phyloP scores from a whole-genome alignment of 2,888 invertebrate genomes.

The Orgyia antiqua region DNA sequence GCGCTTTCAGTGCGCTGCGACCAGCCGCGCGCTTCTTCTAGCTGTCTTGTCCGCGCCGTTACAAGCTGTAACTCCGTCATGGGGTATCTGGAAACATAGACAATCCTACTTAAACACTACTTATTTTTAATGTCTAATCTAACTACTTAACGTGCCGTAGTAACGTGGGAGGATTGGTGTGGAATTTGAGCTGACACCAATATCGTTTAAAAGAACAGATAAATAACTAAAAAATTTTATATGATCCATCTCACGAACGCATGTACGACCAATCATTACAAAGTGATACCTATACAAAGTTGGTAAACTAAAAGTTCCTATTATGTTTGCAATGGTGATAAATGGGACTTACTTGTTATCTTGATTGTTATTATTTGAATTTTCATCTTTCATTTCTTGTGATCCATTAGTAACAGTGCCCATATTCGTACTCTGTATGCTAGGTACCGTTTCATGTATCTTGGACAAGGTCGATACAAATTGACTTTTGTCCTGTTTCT shows the following conservation, averaged over 20 bases:
- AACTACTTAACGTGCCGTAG: too few relatives aligned
- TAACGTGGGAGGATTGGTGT: too few relatives aligned
- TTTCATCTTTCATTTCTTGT: slow-evolving; percentile 47
- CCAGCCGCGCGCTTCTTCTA: slow-evolving; percentile 81
- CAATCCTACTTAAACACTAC: neutral
- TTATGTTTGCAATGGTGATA: too few relatives aligned
- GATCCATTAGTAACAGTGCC: slow-evolving; percentile 68
- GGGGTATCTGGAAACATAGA: slow-evolving; percentile 50
- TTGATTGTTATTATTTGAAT: slow-evolving; percentile 53
- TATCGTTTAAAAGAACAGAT: too few relatives aligned
- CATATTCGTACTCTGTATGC: slow-evolving; percentile 51
- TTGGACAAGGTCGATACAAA: slow-evolving; percentile 80
- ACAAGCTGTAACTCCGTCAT: slow-evolving; percentile 81
- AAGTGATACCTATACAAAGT: too few relatives aligned
- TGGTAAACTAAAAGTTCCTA: too few relatives aligned
- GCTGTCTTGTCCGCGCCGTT: slow-evolving; percentile 84
- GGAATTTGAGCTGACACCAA: too few relatives aligned
- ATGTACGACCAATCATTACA: too few relatives aligned
- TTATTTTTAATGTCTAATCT: too few relatives aligned
- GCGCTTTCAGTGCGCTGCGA: slow-evolving; percentile 82
- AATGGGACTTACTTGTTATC: slow-evolving; percentile 69
- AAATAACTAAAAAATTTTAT: too few relatives aligned
- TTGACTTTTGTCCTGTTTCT: slow-evolving; percentile 63
- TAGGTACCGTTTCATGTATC: slow-evolving; percentile 80
- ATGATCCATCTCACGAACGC: too few relatives aligned